These are phyloP conservation scores for Epistrophe eligans DNA, from an alignment of 2,888 invertebrate species.

Conservation along the genomic window DNA sequence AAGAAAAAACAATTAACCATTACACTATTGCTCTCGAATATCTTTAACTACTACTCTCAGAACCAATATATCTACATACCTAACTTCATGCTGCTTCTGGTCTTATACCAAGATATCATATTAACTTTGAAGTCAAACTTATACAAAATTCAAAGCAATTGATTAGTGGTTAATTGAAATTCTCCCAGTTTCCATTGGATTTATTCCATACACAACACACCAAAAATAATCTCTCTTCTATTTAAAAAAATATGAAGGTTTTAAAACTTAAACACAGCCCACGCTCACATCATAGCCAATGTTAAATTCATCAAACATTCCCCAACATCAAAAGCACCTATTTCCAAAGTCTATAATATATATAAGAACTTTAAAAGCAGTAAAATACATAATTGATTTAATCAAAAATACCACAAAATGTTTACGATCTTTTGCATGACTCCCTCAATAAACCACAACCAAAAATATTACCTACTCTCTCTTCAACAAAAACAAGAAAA, in stretches of 20 bases:
- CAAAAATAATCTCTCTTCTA: not conserved
- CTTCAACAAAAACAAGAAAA: not conserved
- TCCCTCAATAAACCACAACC: constrained; percentile 71
- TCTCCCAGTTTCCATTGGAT: not conserved
- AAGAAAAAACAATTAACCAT: too few relatives aligned
- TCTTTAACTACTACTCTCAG: too few relatives aligned
- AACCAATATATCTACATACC: too few relatives aligned
- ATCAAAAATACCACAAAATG: constrained; percentile 73
- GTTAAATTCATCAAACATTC: constrained; percentile 43
- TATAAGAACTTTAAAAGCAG: constrained; percentile 36
- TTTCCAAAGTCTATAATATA: not conserved
- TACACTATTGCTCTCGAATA: too few relatives aligned
- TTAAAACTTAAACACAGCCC: not conserved
- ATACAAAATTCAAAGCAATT: too few relatives aligned
- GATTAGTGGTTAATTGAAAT: not conserved
- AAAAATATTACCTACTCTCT: constrained; percentile 14
- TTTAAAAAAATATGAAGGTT: not conserved
- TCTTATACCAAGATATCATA: too few relatives aligned
- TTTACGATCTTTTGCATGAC: constrained; percentile 63
- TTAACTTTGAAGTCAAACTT: too few relatives aligned
- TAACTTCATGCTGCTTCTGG: too few relatives aligned
- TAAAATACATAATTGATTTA: constrained; percentile 71
- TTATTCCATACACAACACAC: not conserved
- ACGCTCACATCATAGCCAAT: not conserved
- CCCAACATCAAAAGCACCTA: constrained; percentile 15